Base-by-base conservation (phyloP, 1,140 invertebrate genomes). In the Heliconius melpomene region DNA sequence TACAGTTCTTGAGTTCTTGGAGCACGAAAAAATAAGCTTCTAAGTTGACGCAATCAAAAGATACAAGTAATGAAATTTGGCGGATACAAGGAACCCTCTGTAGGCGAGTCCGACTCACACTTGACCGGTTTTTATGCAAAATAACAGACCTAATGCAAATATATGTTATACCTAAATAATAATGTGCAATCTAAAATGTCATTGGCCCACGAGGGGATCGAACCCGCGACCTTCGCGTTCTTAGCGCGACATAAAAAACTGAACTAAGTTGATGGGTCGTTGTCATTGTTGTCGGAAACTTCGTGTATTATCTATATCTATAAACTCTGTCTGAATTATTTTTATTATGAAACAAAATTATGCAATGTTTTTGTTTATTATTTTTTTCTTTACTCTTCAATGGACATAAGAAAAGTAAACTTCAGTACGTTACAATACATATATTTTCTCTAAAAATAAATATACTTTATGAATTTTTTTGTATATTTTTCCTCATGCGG, bases 181-280 rank as follows among this genome's bases (percentile, higher is more conserved):
- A 66, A 66, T 76, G 70, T 81, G 75, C 79, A 78, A 76, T 80
- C 79, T 8, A 80, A 81, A 82, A 83, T 74, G 78, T 85, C 76
- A 82, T 83, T 83, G 82, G 84, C 82, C 84, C 84, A 83, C 74
- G 82, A 81, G 81, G 82, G 83, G 83, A 85, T 81, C 81, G 78
- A 81, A 85, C 83, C 72, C 77, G 79, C 82, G 82, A 85, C 82
- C 84, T 84, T 85, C 82, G 82, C 72, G 77, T 80, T 82, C 82
- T 80, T 80, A 82, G 79, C 81, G n/a, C 60, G 60, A 78, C 82
- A 79, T 81, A 81, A 82, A 80, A 79, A 66, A 26, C 60, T 16
- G 60, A 83, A 80, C 82, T 82, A 79, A 81, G 79, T 79, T 83
- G 82, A 82, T 83, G 84, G 84, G 79, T 74, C 82, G 78, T 26